phyloP scores from a whole-genome alignment of 2,113 vertebrate species.

The Gasterosteus nipponicus region DNA sequence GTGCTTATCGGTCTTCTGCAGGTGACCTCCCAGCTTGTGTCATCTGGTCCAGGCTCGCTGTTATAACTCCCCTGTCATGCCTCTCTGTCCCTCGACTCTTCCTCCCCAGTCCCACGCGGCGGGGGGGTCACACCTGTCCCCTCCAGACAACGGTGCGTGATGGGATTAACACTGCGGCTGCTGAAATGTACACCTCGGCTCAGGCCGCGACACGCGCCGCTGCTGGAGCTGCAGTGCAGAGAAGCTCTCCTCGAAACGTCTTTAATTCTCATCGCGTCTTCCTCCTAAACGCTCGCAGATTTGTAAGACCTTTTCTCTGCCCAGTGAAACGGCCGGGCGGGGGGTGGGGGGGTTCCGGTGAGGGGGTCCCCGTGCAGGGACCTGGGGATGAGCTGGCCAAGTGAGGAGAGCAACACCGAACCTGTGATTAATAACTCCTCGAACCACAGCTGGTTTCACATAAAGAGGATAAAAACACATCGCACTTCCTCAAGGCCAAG shows the following conservation, averaged over 20 bases:
- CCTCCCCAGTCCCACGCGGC: slow-evolving; percentile 5
- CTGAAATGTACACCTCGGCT: slow-evolving; percentile 71
- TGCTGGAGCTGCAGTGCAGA: not conserved
- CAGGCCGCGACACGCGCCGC: slow-evolving; percentile 17
- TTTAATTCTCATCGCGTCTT: not conserved
- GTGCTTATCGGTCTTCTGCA: not conserved
- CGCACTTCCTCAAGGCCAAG: slow-evolving; percentile 56
- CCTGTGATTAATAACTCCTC: slow-evolving; percentile 70
- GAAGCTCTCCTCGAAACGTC: not conserved
- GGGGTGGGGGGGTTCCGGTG: too few species aligned
- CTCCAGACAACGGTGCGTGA: slow-evolving; percentile 41
- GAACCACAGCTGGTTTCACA: slow-evolving; percentile 59
- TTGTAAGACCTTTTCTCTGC: slow-evolving; percentile 12
- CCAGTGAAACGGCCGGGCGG: not conserved
- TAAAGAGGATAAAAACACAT: slow-evolving; percentile 54
- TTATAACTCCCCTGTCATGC: slow-evolving; percentile 22
- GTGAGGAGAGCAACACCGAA: slow-evolving; percentile 66
- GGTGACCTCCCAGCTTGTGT: slow-evolving; percentile 19
- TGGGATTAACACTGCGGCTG: slow-evolving; percentile 63
- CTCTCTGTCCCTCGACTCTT: not conserved
- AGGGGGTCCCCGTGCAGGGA: not conserved
- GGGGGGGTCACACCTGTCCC: slow-evolving; percentile 59
- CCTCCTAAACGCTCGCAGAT: not conserved
- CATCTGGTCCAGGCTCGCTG: slow-evolving; percentile 24
- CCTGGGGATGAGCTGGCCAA: not conserved